These are phyloP conservation scores for Phyllostomus discolor DNA, from an alignment of 2,113 vertebrate species.

Conservation along the genomic window DNA sequence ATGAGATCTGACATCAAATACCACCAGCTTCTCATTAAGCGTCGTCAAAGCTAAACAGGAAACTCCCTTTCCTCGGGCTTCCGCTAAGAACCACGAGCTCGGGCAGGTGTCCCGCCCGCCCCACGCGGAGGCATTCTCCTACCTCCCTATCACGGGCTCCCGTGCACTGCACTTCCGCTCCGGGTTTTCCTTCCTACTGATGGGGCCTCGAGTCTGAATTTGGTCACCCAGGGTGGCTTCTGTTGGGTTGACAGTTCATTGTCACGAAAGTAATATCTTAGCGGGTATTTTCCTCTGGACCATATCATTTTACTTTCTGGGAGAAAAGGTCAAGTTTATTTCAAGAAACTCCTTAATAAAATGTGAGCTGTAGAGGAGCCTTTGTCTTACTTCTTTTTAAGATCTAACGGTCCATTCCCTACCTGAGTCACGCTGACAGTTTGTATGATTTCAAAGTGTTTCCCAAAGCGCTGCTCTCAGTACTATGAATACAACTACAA, in stretches of 20 bases:
- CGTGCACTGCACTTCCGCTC: not conserved
- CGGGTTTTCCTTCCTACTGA: not conserved
- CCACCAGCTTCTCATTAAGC: slow-evolving; percentile 24
- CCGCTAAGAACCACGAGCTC: not conserved
- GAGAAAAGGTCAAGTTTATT: not conserved
- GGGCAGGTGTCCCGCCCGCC: not conserved
- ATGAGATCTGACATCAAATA: slow-evolving; percentile 24
- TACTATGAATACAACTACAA: not conserved
- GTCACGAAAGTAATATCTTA: not conserved
- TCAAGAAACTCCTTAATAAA: slow-evolving; percentile 2
- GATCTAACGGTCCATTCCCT: not conserved
- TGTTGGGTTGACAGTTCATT: not conserved
- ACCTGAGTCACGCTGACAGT: not conserved
- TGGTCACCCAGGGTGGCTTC: not conserved
- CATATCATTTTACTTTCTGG: not conserved
- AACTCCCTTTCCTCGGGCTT: not conserved
- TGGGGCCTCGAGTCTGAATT: not conserved
- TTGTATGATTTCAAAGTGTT: not conserved
- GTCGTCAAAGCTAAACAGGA: not conserved
- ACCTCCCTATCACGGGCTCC: not conserved
- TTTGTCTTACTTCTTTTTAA: not conserved
- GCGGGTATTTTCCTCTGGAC: not conserved
- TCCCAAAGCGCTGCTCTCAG: not conserved
- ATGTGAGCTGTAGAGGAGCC: not conserved
- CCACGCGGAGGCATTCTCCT: not conserved